phyloP scores from a whole-genome alignment of 2,797 vertebrate species.

The Eurystomus glaucurus region DNA sequence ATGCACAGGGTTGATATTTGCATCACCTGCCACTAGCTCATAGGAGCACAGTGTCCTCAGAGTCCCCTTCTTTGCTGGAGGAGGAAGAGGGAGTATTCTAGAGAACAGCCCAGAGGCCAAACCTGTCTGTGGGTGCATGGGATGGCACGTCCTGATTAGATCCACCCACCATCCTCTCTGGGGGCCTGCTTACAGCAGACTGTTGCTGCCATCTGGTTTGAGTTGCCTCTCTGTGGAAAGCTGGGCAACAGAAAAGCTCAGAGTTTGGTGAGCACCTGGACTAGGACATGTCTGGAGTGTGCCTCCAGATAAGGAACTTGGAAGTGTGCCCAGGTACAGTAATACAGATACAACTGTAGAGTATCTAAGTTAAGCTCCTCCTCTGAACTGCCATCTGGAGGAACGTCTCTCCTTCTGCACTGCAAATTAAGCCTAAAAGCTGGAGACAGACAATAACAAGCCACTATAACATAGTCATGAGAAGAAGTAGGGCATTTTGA shows the following conservation, averaged over 20 bases:
- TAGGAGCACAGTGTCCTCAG: not conserved
- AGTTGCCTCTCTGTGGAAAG: not conserved
- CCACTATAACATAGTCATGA: not conserved
- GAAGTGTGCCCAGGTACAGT: not conserved
- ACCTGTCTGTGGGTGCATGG: fast-evolving
- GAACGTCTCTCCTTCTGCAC: not conserved
- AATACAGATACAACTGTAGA: not conserved
- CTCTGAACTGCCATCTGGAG: not conserved
- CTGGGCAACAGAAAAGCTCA: not conserved
- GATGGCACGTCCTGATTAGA: not conserved
- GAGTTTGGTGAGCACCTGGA: not conserved
- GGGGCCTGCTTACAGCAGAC: not conserved
- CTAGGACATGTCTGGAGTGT: not conserved
- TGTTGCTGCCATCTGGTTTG: not conserved
- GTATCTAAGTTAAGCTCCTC: not conserved
- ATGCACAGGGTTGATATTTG: not conserved
- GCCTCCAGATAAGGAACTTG: not conserved
- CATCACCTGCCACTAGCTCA: not conserved
- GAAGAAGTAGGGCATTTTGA: not conserved
- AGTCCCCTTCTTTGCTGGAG: not conserved
- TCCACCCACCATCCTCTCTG: not conserved
- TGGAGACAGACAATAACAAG: not conserved
- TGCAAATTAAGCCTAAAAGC: not conserved
- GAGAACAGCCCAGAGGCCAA: not conserved
- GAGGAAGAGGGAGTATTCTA: not conserved